These are phyloP conservation scores for Lasioglossum albipes DNA, from an alignment of 1,140 invertebrate species.

Conservation along the genomic window DNA sequence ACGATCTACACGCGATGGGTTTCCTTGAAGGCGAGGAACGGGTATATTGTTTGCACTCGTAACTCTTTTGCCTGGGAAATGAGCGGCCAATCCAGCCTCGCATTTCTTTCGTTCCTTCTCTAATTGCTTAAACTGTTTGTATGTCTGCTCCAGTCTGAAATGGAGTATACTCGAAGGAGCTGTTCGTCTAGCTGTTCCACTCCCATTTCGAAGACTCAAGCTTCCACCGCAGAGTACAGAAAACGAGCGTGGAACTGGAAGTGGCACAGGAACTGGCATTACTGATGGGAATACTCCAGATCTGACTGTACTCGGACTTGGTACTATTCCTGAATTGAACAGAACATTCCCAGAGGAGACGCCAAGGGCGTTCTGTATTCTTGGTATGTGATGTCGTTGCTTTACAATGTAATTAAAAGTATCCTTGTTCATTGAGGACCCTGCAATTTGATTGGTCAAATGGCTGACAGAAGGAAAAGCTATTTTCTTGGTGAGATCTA, in stretches of 20 bases:
- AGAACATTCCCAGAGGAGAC: slow-evolving; percentile 69
- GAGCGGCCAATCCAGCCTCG: slow-evolving; percentile 89
- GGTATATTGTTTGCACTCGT: slow-evolving; percentile 91
- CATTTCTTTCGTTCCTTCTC: slow-evolving; percentile 93
- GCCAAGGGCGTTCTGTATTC: slow-evolving; percentile 52
- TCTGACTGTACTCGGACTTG: slow-evolving; percentile 50
- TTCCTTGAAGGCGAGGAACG: slow-evolving; percentile 88
- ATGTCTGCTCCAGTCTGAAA: slow-evolving; percentile 88
- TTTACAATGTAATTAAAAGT: slow-evolving; percentile 72
- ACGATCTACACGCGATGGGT: slow-evolving; percentile 90
- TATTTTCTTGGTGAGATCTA: slow-evolving; percentile 68
- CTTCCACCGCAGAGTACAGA: slow-evolving; percentile 70
- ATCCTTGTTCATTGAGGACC: slow-evolving; percentile 67
- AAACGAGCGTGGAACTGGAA: slow-evolving; percentile 65
- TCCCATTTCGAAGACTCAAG: slow-evolving; percentile 67
- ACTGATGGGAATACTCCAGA: slow-evolving; percentile 67
- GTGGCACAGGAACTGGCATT: slow-evolving; percentile 71
- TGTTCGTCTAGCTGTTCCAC: slow-evolving; percentile 73
- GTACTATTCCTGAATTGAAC: slow-evolving; percentile 72
- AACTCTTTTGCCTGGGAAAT: slow-evolving; percentile 90
- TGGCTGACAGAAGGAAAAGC: slow-evolving; percentile 57
- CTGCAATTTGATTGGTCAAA: slow-evolving; percentile 61
- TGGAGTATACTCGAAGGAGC: slow-evolving; percentile 86
- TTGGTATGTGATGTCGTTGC: slow-evolving; percentile 62
- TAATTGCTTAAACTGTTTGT: slow-evolving; percentile 90